phyloP scores from a whole-genome alignment of 2,113 vertebrate genomes.

The Grammomys surdaster region DNA sequence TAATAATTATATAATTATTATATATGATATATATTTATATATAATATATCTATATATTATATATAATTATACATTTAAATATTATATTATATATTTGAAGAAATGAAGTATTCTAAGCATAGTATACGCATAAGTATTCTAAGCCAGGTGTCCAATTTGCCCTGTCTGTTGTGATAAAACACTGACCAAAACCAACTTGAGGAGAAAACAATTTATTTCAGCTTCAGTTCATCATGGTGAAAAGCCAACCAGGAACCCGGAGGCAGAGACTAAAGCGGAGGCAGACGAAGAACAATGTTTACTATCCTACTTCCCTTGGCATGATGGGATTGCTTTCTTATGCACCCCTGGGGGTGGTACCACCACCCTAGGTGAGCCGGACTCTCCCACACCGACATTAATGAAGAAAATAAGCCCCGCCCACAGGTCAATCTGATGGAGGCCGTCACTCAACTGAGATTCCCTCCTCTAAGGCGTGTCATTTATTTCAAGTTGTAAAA shows the following conservation, averaged over 20 bases:
- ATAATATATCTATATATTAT: too few species aligned
- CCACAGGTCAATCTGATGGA: neutral
- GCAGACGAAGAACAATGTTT: neutral
- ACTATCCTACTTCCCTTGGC: neutral
- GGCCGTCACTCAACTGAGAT: neutral
- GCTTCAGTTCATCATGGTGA: neutral
- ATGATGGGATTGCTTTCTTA: neutral
- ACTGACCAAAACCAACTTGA: neutral
- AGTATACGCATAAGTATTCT: neutral
- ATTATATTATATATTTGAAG: too few species aligned
- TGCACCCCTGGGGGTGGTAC: too few species aligned
- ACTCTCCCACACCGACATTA: neutral
- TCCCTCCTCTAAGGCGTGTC: neutral
- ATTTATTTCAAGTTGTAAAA: neutral
- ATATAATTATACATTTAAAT: too few species aligned
- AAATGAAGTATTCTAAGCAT: neutral
- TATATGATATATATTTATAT: too few species aligned
- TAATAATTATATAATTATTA: too few species aligned
- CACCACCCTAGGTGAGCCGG: neutral
- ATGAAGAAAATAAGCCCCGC: neutral
- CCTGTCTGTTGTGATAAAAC: neutral
- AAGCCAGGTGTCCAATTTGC: neutral
- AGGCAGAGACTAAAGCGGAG: neutral
- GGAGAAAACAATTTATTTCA: neutral
- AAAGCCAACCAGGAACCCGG: neutral